Evolutionary conservation across 2,797 vertebrate genomes (phyloP), one percentile per base, ranked within the genome.

Genomic region (Falco columbarius): DNA sequence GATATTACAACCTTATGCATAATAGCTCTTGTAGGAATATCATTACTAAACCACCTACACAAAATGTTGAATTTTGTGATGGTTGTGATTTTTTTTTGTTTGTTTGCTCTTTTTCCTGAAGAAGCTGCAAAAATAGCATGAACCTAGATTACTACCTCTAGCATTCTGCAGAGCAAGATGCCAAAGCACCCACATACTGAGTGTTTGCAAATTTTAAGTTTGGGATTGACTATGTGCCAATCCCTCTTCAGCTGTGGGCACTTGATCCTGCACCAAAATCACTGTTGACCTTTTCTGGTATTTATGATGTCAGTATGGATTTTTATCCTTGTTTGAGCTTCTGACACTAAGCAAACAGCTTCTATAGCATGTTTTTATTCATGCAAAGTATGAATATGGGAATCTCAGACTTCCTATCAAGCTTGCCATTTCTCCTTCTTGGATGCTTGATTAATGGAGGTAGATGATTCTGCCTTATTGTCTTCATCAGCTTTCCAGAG

Each of bases 221-320:
- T 93, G 58, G 75, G 89, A 94, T 70, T 96, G 95, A 97, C 94
- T 89, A 58, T 38, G 61, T 79, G 93, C 97, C 97, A 96, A 67
- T 86, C 81, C n/a, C 40, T 51, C 77, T 81, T 93, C 54, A 89
- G 87, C 96, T 94, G 68, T 80, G 86, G 82, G 88, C 84, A 92
- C 61, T 79, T 38, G 55, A 90, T 76, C 86, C 93, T 49, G 49
- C 91, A 91, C 68, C 94, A 93, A 94, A 95, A 95, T 90, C 6
- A 1, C 49, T 47, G 71, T 52, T 98, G 98, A 98, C 97, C 98
- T 98, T 98, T 97, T 86, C 96, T 98, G 97, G 95, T 95, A 98
- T 98, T 98, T 98, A 93, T 92, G 95, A 97, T 96, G 97, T 90
- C 66, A 30, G 85, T 68, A 92, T 68, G 81, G 90, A 96, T 98